A percentile compares a stretch with the other conserved stretches of the same genome.
phyloP scores from a whole-genome alignment of 2,797 vertebrate species.

The Poeciliopsis turneri region DNA sequence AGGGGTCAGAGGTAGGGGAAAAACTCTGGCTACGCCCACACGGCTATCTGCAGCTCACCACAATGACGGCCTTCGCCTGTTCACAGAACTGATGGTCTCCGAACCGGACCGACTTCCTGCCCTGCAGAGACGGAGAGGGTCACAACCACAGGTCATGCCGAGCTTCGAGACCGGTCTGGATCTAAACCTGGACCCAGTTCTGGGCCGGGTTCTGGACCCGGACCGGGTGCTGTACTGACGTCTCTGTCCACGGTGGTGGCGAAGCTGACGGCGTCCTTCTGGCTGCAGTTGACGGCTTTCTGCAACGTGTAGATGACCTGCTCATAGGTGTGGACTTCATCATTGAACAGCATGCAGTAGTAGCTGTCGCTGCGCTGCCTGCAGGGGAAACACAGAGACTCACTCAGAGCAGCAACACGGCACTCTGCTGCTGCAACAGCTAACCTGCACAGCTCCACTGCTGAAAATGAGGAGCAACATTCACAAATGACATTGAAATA shows the following conservation, averaged over 20 bases:
- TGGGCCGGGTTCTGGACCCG: no score
- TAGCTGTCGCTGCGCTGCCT: slow-evolving; percentile 90
- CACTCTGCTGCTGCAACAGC: background rate
- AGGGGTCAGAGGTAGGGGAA: background rate
- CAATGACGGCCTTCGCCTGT: slow-evolving; percentile 94
- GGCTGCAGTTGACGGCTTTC: slow-evolving; percentile 96
- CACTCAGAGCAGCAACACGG: background rate
- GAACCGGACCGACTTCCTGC: slow-evolving; percentile 92
- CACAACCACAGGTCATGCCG: no score
- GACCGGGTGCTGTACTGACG: slow-evolving; percentile 78
- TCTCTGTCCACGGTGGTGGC: slow-evolving; percentile 97
- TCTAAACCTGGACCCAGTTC: no score
- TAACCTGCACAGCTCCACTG: no score
- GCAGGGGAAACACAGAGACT: slow-evolving; percentile 9
- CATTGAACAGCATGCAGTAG: slow-evolving; percentile 98
- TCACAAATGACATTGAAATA: no score
- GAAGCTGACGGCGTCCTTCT: slow-evolving; percentile 95
- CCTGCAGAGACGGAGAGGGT: slow-evolving; percentile 73
- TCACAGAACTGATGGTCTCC: slow-evolving; percentile 96
- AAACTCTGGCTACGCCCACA: background rate
- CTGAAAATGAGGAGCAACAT: no score
- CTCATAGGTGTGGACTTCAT: slow-evolving; percentile 98
- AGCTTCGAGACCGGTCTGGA: no score
- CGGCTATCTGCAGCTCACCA: slow-evolving; percentile 78
- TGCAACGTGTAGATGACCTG: slow-evolving; percentile 98